Conservation (phyloP, 2,113 vertebrate genomes). For the Psilopogon haemacephalus region DNA sequence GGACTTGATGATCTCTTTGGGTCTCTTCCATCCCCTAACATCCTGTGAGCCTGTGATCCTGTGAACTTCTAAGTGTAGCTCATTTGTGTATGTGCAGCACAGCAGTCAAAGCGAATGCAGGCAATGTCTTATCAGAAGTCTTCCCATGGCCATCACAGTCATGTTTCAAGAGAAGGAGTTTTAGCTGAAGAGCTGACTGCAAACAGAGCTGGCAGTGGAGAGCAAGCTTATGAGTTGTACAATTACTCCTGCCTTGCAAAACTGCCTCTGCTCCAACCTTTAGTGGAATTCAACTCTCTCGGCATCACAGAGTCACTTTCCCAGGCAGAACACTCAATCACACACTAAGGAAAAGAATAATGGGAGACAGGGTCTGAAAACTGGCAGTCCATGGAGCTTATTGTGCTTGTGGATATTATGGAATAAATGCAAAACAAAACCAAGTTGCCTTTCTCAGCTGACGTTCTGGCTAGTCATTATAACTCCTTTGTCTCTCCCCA, state of each 20-base stretch:
- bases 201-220: neutral
- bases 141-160: neutral
- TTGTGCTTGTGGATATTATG: neutral
- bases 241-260: neutral
- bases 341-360: neutral
- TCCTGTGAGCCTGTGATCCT: too few relatives aligned
- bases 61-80: neutral
- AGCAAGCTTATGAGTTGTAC: neutral
- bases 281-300: neutral
- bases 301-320: neutral
- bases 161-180: neutral
- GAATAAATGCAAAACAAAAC: neutral
- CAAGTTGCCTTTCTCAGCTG: neutral
- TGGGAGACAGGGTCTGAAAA: neutral
- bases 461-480: accelerated
- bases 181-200: neutral
- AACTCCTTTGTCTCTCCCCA: neutral
- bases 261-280: neutral
- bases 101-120: neutral
- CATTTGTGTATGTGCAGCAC: neutral
- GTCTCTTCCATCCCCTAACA: too few relatives aligned
- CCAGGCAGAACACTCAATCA: neutral
- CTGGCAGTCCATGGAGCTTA: neutral
- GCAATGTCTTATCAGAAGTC: neutral
- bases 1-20: too few relatives aligned